Evolutionary conservation across 2,113 vertebrate genomes (phyloP).

Genomic region (Panthera tigris): DNA sequence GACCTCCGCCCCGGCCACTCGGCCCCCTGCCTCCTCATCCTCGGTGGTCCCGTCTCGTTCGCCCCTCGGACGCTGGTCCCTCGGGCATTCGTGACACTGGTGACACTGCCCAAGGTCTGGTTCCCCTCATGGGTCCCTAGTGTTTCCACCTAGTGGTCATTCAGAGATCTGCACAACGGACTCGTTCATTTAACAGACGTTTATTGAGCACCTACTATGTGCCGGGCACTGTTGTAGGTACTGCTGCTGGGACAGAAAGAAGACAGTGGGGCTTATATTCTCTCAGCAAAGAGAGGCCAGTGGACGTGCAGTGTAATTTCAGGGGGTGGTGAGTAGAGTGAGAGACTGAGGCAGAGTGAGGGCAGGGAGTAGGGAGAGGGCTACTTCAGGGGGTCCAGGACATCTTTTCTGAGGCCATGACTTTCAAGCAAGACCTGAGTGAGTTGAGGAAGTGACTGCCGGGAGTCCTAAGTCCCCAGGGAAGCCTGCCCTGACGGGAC

Average conservation of each 20-base stretch:
- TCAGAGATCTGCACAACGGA: background rate
- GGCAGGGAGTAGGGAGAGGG: background rate
- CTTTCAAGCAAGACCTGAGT: background rate
- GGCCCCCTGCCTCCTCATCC: background rate
- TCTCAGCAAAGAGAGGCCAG: background rate
- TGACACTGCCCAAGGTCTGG: rapidly evolving
- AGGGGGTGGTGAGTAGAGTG: background rate
- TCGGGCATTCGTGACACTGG: background rate
- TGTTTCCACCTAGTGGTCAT: background rate
- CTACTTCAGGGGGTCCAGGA: background rate
- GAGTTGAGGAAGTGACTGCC: background rate
- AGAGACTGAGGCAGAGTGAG: background rate
- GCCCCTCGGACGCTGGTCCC: too few relatives aligned
- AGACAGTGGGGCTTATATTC: background rate
- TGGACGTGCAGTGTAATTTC: rapidly evolving
- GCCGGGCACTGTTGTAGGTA: background rate
- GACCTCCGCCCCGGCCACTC: background rate
- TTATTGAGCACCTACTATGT: background rate
- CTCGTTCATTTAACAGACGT: background rate
- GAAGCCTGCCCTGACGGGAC: background rate
- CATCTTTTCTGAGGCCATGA: background rate
- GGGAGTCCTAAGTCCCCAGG: background rate
- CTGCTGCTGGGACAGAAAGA: background rate
- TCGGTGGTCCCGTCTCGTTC: rapidly evolving
- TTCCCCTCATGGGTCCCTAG: background rate